Evolutionary conservation across 2,888 invertebrate species (phyloP).

Genomic region (Lithophane leautieri): DNA sequence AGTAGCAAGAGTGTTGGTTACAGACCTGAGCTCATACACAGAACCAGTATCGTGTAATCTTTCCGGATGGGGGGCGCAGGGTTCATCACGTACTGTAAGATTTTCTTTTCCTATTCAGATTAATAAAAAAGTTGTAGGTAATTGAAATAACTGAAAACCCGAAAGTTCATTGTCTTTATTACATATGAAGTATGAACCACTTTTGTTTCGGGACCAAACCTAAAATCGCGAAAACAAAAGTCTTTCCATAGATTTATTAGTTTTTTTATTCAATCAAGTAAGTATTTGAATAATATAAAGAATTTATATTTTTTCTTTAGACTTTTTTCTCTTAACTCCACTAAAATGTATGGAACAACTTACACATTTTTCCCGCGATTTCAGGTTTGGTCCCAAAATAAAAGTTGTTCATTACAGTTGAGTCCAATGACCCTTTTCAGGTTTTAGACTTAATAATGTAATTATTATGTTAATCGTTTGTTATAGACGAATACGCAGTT

Average conservation of each 20-base stretch:
- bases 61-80: slow-evolving; percentile 20
- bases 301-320: not conserved
- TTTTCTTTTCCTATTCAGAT: not conserved
- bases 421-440: not conserved
- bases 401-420: not conserved
- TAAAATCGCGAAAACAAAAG: not conserved
- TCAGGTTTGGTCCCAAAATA: not conserved
- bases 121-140: too few relatives aligned
- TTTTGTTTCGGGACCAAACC: not conserved
- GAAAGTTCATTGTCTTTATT: not conserved
- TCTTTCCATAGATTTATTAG: too few relatives aligned
- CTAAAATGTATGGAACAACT: not conserved
- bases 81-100: slow-evolving; percentile 18
- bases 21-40: not conserved
- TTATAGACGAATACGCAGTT: slow-evolving; percentile 17
- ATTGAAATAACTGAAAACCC: not conserved
- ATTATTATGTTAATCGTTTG: slow-evolving; percentile 13
- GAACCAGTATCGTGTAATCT: slow-evolving; percentile 4
- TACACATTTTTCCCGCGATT: not conserved
- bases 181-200: not conserved
- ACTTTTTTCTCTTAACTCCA: not conserved
- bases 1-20: not conserved
- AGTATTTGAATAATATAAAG: not conserved
- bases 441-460: too few relatives aligned
- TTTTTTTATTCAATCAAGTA: not conserved